phyloP scores from a whole-genome alignment of 2,113 vertebrate species.

The Colistium nudipinnis region DNA sequence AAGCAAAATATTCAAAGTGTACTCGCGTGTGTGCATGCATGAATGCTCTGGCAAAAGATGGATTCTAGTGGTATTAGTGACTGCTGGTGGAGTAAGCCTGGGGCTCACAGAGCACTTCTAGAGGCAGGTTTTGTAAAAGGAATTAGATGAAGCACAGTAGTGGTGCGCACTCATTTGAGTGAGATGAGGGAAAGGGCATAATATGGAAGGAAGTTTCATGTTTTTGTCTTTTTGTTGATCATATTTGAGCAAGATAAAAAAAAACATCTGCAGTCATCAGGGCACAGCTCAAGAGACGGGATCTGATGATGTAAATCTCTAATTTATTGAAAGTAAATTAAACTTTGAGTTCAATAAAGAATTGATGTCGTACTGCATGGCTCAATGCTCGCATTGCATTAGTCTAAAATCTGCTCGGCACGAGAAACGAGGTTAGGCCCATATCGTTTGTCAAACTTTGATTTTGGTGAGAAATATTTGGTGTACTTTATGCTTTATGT shows the following conservation, averaged over 20 bases:
- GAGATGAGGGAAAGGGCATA: background rate
- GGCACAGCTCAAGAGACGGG: background rate
- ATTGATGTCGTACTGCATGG: background rate
- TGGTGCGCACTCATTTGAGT: slow-evolving; percentile 1
- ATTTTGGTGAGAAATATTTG: too few species aligned
- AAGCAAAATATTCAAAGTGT: slow-evolving; percentile 20
- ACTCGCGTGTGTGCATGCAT: background rate
- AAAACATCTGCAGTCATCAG: background rate
- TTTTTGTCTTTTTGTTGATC: background rate
- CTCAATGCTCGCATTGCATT: background rate
- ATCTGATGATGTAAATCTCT: background rate
- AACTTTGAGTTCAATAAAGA: slow-evolving; percentile 1
- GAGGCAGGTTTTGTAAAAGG: background rate
- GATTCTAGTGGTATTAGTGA: slow-evolving; percentile 20
- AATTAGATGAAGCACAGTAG: background rate
- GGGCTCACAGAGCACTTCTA: background rate
- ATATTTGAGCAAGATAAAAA: background rate
- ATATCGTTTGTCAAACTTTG: background rate
- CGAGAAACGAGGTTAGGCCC: background rate
- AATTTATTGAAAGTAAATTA: slow-evolving; percentile 7
- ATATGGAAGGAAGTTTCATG: background rate
- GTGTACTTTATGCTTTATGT: background rate
- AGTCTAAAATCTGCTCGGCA: background rate
- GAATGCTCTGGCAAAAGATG: slow-evolving; percentile 9
- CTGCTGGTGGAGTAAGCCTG: slow-evolving; percentile 7